Evolutionary conservation across 2,888 invertebrate species (phyloP), one percentile per base, ranked within the genome.

Genomic region (Gisinianus flammeolus): DNA sequence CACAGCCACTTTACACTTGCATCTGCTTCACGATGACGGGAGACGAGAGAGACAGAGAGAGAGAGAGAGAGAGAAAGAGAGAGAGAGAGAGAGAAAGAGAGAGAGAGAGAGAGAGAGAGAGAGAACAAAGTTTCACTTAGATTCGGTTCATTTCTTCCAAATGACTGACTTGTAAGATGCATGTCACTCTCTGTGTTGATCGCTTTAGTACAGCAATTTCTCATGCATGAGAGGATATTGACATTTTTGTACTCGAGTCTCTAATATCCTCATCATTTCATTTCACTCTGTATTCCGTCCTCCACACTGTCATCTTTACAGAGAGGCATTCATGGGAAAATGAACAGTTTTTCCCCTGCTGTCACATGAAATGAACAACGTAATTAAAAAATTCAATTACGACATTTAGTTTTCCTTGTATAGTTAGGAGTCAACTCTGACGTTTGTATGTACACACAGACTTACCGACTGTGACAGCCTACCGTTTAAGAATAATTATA

Each of bases 141-240:
- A 58, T 69, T 69, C 62, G 76, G 69, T 76, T 76, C 76, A 76
- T 76, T 76, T 76, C 76, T 69, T 76, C 69, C 76, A 54, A 52
- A 30, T 69, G 76, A 68, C 76, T 62, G 69, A 62, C 35, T 68
- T 67, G 68, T 33, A 76, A 76, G 69, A 76, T 76, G 69, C 76
- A 68, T 76, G 76, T 76, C 76, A 76, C 76, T 76, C 67, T 26
- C 66, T 44, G 26, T 16, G 66, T 67, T 76, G 67, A 67, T 76
- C 67, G 52, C 68, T 66, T 67, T 66, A 35, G 35, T 64, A 10
- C 33, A 68, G 69, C 76, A 66, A 76, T 76, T 76, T 66, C 76
- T 68, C 76, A 76, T 76, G 76, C 76, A 68, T 76, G 52, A 44
- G 16, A 68, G 30, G 28, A 56, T 67, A 67, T 76, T 76, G 76